phyloP scores from a whole-genome alignment of 2,113 vertebrate species.

The Tylochromis polylepis region DNA sequence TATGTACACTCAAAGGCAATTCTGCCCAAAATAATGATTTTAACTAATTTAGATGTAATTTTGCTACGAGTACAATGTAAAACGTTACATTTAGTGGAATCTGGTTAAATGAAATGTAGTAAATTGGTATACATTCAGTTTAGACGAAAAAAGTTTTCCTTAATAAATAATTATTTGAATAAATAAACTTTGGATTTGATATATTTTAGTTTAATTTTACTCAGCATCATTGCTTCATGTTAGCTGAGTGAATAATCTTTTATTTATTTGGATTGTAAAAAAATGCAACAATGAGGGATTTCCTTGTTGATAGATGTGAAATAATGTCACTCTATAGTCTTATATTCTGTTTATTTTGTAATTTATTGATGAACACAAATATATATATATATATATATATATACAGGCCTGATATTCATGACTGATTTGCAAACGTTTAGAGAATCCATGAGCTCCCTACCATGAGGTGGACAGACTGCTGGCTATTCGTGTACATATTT shows the following conservation, averaged over 20 bases:
- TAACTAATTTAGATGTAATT: background rate
- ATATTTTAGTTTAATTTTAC: too few relatives aligned
- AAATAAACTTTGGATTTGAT: too few relatives aligned
- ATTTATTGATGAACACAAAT: background rate
- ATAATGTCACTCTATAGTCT: background rate
- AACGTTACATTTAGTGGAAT: background rate
- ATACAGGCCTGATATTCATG: background rate
- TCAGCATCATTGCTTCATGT: background rate
- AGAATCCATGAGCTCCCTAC: background rate
- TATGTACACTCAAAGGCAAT: background rate
- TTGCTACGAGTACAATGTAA: background rate
- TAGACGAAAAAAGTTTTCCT: background rate
- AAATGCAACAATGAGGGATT: background rate
- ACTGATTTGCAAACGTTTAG: background rate
- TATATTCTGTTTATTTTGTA: background rate
- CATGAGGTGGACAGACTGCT: background rate
- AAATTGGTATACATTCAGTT: background rate
- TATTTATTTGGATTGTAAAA: background rate
- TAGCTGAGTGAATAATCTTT: background rate
- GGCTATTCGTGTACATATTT: background rate
- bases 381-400: too few relatives aligned
- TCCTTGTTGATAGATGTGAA: background rate
- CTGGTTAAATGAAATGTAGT: background rate
- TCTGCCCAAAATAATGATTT: background rate
- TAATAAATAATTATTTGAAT: background rate